phyloP scores from a whole-genome alignment of 2,888 invertebrate genomes.

The Nomada ferruginata region DNA sequence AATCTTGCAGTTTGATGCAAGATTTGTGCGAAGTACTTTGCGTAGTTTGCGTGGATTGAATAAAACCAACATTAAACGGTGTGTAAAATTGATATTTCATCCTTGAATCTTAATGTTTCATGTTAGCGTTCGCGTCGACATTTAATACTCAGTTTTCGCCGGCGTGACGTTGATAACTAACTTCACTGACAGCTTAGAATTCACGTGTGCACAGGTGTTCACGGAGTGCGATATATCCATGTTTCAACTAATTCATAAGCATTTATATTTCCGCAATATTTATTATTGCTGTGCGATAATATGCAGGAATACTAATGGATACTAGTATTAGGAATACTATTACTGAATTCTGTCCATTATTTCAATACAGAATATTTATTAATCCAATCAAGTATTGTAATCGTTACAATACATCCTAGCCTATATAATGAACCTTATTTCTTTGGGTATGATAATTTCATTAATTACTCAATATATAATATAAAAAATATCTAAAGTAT shows the following conservation, averaged over 20 bases:
- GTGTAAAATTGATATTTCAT: neutral
- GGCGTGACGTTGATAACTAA: conserved; percentile 7
- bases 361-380: too few species aligned
- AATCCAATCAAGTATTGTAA: too few species aligned
- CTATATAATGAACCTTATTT: too few species aligned
- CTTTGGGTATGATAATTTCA: too few species aligned
- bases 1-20: too few species aligned
- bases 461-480: too few species aligned
- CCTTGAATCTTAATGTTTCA: conserved; percentile 11
- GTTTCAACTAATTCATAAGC: neutral
- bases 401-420: too few species aligned
- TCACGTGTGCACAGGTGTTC: conserved; percentile 1
- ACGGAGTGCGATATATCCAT: neutral
- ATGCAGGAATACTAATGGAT: neutral
- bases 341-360: too few species aligned
- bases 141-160: conserved; percentile 2
- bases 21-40: too few species aligned
- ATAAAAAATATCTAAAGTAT: too few species aligned
- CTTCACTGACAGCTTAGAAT: neutral
- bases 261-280: neutral
- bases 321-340: too few species aligned
- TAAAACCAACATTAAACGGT: neutral
- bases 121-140: neutral
- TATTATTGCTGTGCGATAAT: neutral
- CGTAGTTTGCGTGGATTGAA: neutral